Base-by-base conservation (phyloP, 2,113 vertebrate species). In the Thunnus maccoyii region DNA sequence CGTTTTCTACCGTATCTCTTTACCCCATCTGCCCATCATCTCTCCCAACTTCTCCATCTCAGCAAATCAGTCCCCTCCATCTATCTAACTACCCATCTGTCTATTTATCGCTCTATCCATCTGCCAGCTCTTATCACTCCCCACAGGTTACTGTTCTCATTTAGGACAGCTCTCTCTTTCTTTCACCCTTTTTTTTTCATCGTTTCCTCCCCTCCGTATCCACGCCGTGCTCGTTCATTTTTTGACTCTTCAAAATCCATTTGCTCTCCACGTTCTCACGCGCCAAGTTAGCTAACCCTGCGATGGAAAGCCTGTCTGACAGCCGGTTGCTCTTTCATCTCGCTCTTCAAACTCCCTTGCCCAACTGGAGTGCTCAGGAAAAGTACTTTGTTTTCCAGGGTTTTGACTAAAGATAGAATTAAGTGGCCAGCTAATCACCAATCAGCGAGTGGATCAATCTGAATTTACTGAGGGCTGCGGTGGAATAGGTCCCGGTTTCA, bases 31-130 rank as follows among this genome's bases (percentile, higher is more conserved):
- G 82, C 58, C 90, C 88, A 84, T 90, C 87, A 89, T 88, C 82
- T 82, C 85, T 78, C 71, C 25, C 69, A 78, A 72, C 76, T 86
- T 70, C 84, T 86, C 82, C 81, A 86, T 76, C 89, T 87, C 83
- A 27, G 75, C 61, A 75, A 84, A 90, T 87, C 86, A 80, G 80
- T 63, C 73, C 75, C 72, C 62, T 89, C 76, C 82, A 82, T 92
- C 88, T 91, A 93, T 94, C 93, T 90, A 89, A 88, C 90, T 86
- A 92, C 93, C 92, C 91, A 94, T 95, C 94, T 94, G 91, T 93
- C 90, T 90, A 79, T 90, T 88, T 93, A 94, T 94, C 94, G 41
- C 80, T 91, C 79, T 11, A 85, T 86, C 87, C 92, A 91, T 92
- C 90, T 89, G 88, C 75, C 85, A 66, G 78, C 88, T 90, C 93